Evolutionary conservation across 1,140 invertebrate genomes (phyloP).

Genomic region (Parasteatoda tepidariorum): DNA sequence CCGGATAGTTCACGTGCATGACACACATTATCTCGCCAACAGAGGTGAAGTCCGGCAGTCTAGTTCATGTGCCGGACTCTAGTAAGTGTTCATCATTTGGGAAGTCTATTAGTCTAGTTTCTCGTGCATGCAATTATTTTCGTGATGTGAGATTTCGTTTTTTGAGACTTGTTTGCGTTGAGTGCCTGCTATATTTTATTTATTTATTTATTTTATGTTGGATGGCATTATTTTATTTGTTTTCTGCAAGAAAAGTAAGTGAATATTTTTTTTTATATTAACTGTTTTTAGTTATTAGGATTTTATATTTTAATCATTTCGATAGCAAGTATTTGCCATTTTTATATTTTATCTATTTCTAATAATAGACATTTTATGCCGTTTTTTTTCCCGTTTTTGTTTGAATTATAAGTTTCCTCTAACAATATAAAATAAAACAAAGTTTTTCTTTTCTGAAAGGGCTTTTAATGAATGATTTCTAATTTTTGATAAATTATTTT

Average conservation of each 20-base stretch:
- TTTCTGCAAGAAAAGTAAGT: constrained; percentile 40
- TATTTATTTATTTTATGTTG: background rate
- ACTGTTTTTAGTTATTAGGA: background rate
- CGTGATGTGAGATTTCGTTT: background rate
- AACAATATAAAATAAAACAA: no score
- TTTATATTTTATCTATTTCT: no score
- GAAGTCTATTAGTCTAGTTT: background rate
- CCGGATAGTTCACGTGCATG: constrained; percentile 15
- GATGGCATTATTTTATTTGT: constrained; percentile 54
- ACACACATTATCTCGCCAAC: constrained; percentile 41
- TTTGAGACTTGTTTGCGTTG: background rate
- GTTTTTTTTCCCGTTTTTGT: no score
- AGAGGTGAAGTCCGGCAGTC: constrained; percentile 1
- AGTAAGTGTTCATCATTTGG: constrained; percentile 32
- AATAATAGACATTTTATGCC: no score
- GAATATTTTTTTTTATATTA: background rate
- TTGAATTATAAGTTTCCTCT: no score
- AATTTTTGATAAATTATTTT: no score
- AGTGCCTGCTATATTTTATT: background rate
- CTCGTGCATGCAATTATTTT: constrained; percentile 32
- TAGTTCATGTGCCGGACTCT: background rate
- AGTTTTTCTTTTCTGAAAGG: no score
- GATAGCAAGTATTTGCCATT: no score
- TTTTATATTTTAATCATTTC: no score
- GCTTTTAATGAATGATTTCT: no score